Conservation (phyloP, 2,888 invertebrate species). For the Caenorhabditis doughertyi region DNA sequence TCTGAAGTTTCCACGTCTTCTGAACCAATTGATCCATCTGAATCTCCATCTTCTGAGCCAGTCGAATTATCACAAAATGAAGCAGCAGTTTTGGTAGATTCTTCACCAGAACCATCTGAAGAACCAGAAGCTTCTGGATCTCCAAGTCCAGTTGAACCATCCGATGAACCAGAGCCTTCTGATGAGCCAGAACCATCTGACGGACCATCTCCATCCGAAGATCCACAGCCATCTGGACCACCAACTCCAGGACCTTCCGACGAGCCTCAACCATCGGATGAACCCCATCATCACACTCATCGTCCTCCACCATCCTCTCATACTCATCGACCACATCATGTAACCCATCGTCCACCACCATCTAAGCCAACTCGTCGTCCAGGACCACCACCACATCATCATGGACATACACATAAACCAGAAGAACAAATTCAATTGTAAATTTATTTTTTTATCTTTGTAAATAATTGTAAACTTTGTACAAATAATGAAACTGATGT, state of each 20-base stretch:
- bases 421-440: constrained; percentile 3
- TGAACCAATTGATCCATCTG: constrained; percentile 2
- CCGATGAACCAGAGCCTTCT: not conserved
- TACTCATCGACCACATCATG: constrained; percentile 34
- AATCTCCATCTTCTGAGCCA: constrained; percentile 14
- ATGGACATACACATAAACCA: constrained; percentile 2
- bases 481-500: constrained; percentile 1
- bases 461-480: constrained; percentile 16
- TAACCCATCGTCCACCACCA: constrained; percentile 33
- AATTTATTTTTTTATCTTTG: constrained; percentile 16
- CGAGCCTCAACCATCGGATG: not conserved
- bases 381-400: constrained; percentile 16
- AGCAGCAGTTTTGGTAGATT: not conserved
- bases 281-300: constrained; percentile 9
- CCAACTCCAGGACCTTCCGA: not conserved
- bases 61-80: not conserved
- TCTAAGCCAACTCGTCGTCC: constrained; percentile 16
- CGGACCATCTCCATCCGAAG: not conserved
- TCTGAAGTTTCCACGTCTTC: not conserved
- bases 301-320: constrained; percentile 34
- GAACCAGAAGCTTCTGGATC: not conserved
- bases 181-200: not conserved
- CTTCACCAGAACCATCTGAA: not conserved
- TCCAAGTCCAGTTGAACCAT: constrained; percentile 3
- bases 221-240: not conserved